These are phyloP conservation scores for Agrotis puta DNA, from an alignment of 2,888 invertebrate genomes.

Conservation along the genomic window DNA sequence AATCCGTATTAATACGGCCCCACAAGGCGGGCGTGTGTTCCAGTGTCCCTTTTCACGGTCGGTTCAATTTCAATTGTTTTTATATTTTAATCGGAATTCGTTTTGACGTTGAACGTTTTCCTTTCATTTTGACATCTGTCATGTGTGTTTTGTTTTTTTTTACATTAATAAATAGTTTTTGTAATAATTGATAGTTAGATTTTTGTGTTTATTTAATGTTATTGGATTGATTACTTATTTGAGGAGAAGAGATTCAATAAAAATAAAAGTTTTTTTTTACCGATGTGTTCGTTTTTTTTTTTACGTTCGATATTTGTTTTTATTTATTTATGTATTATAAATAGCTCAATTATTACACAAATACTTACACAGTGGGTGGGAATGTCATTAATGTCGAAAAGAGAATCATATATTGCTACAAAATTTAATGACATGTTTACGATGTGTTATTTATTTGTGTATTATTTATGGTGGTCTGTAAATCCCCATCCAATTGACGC, in stretches of 20 bases:
- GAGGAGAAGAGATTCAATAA: too few relatives aligned
- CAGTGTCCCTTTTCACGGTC: slow-evolving; percentile 70
- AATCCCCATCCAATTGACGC: slow-evolving; percentile 3
- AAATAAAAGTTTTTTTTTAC: too few relatives aligned
- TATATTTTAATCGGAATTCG: slow-evolving; percentile 57
- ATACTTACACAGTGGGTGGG: too few relatives aligned
- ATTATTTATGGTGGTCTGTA: slow-evolving; percentile 23
- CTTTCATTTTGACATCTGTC: slow-evolving; percentile 47
- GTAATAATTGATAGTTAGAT: slow-evolving; percentile 7
- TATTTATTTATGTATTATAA: too few relatives aligned
- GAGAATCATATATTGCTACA: too few relatives aligned
- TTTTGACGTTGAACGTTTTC: slow-evolving; percentile 51
- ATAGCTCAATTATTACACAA: too few relatives aligned
- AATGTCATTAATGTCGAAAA: too few relatives aligned
- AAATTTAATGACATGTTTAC: slow-evolving; percentile 8
- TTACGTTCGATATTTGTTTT: too few relatives aligned
- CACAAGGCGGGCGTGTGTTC: slow-evolving; percentile 70
- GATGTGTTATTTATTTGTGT: slow-evolving; percentile 21
- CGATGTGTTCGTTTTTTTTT: too few relatives aligned
- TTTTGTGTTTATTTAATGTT: not conserved
- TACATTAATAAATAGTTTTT: not conserved
- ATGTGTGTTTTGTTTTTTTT: slow-evolving; percentile 21
- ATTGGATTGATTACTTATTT: not conserved
- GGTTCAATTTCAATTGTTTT: slow-evolving; percentile 72
- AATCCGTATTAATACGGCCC: slow-evolving; percentile 80